Percentiles rank a stretch among this genome's conserved stretches.
Conservation (phyloP, 2,888 invertebrate genomes). For the Heliconius cydno region DNA sequence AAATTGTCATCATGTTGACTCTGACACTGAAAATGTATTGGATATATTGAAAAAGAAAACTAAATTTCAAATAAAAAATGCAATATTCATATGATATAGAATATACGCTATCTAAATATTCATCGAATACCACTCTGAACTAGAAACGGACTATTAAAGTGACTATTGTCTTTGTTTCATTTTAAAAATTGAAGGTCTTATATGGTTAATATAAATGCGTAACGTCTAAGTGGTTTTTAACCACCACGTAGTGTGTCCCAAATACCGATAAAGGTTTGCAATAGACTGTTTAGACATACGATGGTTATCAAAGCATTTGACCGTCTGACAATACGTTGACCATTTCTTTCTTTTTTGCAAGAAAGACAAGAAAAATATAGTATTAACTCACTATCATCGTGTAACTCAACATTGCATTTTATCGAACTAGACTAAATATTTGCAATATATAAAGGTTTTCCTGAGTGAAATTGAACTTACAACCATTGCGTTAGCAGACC, state of each 20-base stretch:
- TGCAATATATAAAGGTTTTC: background rate
- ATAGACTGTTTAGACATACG: background rate
- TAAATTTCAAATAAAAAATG: background rate
- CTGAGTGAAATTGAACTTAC: background rate
- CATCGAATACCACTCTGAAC: background rate
- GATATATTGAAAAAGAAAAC: too few relatives aligned
- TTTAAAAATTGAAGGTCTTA: constrained; percentile 7
- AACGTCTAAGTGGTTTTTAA: background rate
- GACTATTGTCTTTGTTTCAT: background rate
- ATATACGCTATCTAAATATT: constrained; percentile 7
- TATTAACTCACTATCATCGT: background rate
- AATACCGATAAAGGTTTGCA: constrained; percentile 10
- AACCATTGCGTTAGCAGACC: background rate
- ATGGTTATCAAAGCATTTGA: constrained; percentile 8
- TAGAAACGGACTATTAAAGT: constrained; percentile 4
- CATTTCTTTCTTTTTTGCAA: background rate
- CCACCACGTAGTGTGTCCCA: constrained; percentile 17
- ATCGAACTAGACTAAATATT: background rate
- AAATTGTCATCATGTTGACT: too few relatives aligned
- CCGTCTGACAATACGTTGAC: constrained; percentile 16
- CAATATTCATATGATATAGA: background rate
- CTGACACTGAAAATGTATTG: too few relatives aligned
- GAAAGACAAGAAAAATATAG: background rate
- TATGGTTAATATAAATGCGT: constrained; percentile 16
- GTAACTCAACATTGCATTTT: background rate